Percentiles rank a stretch among this genome's conserved stretches.
phyloP scores from a whole-genome alignment of 2,888 invertebrate genomes.

The Alloscopus bannaensis region DNA sequence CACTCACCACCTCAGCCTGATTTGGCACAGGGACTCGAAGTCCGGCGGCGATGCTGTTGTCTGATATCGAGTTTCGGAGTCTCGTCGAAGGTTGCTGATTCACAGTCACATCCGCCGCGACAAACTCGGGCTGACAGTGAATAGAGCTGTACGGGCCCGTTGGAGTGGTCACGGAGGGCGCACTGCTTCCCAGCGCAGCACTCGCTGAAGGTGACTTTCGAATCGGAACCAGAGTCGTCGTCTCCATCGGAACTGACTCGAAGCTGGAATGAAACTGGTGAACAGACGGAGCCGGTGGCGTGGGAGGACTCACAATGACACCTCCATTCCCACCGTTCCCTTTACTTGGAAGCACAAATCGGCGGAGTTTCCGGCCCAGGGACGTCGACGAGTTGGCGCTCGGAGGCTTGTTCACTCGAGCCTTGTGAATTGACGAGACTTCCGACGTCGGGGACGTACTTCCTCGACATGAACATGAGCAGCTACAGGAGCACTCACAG shows the following conservation, averaged over 20 bases:
- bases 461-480: slow-evolving; percentile 28
- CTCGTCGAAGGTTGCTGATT: too few species aligned
- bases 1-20: slow-evolving; percentile 27
- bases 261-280: slow-evolving; percentile 61
- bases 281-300: slow-evolving; percentile 36
- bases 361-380: slow-evolving; percentile 68
- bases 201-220: slow-evolving; percentile 54
- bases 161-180: neutral
- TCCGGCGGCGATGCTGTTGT: slow-evolving; percentile 69
- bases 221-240: slow-evolving; percentile 47
- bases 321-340: slow-evolving; percentile 25
- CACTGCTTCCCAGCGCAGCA: slow-evolving; percentile 40
- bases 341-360: slow-evolving; percentile 71
- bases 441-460: neutral
- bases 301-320: neutral
- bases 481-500: slow-evolving; percentile 47
- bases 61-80: slow-evolving; percentile 71
- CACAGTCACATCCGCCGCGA: slow-evolving; percentile 11
- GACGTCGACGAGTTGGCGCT: slow-evolving; percentile 55
- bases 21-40: slow-evolving; percentile 54
- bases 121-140: neutral
- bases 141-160: slow-evolving; percentile 24
- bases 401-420: slow-evolving; percentile 40
- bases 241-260: slow-evolving; percentile 45
- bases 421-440: slow-evolving; percentile 52